These are phyloP conservation scores for Poeciliopsis presidionis DNA, from an alignment of 2,797 vertebrate species.

Conservation along the genomic window DNA sequence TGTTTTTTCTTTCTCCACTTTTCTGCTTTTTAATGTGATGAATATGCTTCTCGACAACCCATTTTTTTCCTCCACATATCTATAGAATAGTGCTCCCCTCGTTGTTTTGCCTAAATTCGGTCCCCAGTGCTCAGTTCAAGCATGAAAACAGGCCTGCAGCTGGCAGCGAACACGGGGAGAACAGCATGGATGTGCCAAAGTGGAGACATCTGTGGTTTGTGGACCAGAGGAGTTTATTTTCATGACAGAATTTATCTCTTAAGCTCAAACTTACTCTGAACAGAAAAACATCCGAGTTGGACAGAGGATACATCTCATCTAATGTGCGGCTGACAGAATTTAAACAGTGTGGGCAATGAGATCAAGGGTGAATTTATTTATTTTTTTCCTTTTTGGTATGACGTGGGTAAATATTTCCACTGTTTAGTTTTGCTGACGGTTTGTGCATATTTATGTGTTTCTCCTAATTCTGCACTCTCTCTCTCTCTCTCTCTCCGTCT, in stretches of 20 bases:
- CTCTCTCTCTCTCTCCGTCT: conserved; percentile 16
- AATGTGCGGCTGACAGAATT: background rate
- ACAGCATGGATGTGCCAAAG: conserved; percentile 15
- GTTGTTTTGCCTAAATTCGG: background rate
- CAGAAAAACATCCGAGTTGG: conserved; percentile 9
- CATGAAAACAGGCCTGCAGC: conserved; percentile 5
- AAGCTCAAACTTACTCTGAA: conserved; percentile 1
- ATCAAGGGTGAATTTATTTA: background rate
- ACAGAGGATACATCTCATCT: background rate
- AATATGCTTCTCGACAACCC: background rate
- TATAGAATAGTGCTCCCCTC: background rate
- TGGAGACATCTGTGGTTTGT: conserved; percentile 26
- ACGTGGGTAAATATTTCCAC: background rate
- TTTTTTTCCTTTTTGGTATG: background rate
- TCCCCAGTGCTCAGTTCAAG: conserved; percentile 15
- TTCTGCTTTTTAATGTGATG: conserved; percentile 14
- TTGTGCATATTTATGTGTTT: conserved; percentile 9
- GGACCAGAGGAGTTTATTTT: conserved; percentile 1
- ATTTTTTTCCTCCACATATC: background rate
- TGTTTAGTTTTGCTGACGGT: background rate
- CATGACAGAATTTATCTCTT: background rate
- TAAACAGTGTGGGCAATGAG: background rate
- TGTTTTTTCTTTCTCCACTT: background rate
- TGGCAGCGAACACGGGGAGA: background rate
- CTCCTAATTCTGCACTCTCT: conserved; percentile 8